Conservation (phyloP, 1,140 invertebrate species). For the Ectropis grisescens region DNA sequence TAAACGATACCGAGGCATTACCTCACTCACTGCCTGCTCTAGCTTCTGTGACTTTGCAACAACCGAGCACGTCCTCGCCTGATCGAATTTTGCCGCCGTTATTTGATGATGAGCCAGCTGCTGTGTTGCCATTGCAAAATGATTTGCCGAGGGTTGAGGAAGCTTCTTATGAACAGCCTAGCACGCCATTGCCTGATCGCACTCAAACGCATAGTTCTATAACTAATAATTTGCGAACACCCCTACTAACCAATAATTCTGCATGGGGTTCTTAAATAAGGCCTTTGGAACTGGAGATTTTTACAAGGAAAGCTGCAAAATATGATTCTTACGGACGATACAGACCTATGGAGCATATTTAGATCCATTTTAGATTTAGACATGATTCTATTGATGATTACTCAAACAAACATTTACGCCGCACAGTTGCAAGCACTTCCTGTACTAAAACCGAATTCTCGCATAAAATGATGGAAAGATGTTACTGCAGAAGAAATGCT, state of each 20-base stretch:
- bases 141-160: not conserved
- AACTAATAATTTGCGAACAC: no score
- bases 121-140: not conserved
- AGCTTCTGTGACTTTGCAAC: no score
- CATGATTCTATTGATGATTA: constrained; percentile 4
- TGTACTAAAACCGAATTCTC: constrained; percentile 1
- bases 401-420: constrained; percentile 8
- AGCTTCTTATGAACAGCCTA: not conserved
- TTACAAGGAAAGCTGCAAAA: not conserved
- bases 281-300: not conserved
- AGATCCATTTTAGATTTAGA: constrained; percentile 5
- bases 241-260: not conserved
- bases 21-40: no score
- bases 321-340: not conserved
- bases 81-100: no score
- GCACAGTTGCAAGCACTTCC: constrained; percentile 2
- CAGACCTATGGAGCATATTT: not conserved
- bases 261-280: not conserved
- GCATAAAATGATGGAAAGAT: constrained; percentile 5
- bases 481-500: constrained; percentile 2
- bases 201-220: no score
- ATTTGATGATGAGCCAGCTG: no score
- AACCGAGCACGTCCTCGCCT: no score
- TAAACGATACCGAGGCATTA: no score
- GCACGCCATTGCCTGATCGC: not conserved